These are phyloP conservation scores for Archocentrus centrarchus DNA, from an alignment of 2,113 vertebrate species.

Conservation along the genomic window DNA sequence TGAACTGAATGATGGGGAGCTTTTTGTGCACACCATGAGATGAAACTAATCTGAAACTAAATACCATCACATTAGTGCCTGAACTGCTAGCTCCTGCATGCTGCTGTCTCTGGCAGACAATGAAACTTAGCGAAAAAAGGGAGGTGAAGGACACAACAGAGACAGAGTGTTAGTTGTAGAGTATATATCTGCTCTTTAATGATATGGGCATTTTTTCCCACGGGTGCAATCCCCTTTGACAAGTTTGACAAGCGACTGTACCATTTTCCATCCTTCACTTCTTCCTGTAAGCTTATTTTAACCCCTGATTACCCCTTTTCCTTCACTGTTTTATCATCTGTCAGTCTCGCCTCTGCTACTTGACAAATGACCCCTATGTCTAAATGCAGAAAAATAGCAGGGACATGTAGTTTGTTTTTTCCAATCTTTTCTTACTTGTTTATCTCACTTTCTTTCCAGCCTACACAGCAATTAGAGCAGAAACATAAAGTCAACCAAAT, in stretches of 20 bases:
- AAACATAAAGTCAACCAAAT: accelerated
- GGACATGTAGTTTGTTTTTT: neutral
- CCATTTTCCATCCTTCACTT: conserved; percentile 2
- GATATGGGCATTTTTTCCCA: conserved; percentile 51
- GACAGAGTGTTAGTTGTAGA: neutral
- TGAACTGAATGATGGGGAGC: conserved; percentile 4
- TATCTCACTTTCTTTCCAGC: neutral
- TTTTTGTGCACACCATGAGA: conserved; percentile 25
- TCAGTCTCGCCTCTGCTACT: neutral
- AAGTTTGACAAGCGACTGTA: conserved; percentile 46
- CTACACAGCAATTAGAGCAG: neutral
- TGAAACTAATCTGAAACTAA: conserved; percentile 30
- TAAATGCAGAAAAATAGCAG: neutral
- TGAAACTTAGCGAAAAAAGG: neutral
- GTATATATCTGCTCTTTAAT: conserved; percentile 49
- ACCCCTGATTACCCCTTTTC: conserved; percentile 30
- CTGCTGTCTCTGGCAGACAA: neutral
- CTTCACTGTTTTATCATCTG: conserved; percentile 22
- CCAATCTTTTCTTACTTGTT: neutral
- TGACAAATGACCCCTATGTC: neutral
- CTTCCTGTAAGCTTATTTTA: conserved; percentile 34
- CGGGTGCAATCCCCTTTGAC: conserved; percentile 25
- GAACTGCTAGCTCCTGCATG: neutral
- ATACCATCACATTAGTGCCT: conserved; percentile 1
- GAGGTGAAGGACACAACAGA: neutral